Conservation (phyloP, 2,797 vertebrate species). For the Choloepus didactylus region DNA sequence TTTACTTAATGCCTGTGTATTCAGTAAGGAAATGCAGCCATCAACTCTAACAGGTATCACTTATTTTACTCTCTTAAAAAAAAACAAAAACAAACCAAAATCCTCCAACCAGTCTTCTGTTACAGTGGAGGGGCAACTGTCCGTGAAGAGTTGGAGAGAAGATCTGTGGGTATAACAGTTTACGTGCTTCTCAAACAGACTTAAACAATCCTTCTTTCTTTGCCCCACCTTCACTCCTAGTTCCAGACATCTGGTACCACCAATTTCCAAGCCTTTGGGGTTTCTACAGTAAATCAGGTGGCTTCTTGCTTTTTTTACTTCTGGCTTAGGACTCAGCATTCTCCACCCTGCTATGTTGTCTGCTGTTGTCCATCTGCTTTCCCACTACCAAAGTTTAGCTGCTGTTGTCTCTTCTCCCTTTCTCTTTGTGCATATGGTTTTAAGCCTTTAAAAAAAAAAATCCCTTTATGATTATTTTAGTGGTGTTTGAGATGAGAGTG, state of each 20-base stretch:
- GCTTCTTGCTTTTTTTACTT: not conserved
- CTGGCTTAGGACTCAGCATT: not conserved
- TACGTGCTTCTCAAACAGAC: not conserved
- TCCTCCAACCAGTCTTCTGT: not conserved
- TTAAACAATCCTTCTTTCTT: not conserved
- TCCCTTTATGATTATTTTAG: not conserved
- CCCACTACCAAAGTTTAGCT: not conserved
- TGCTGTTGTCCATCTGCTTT: not conserved
- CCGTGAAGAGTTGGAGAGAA: not conserved
- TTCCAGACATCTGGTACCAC: not conserved
- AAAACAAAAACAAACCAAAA: not conserved
- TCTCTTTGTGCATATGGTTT: not conserved
- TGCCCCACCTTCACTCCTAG: not conserved
- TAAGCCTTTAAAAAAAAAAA: not conserved
- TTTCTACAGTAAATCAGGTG: not conserved
- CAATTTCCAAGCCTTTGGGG: not conserved
- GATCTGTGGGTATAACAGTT: not conserved
- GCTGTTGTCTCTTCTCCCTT: not conserved
- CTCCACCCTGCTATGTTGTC: not conserved
- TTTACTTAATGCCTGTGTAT: not conserved
- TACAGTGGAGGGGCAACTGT: not conserved
- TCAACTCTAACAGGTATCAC: not conserved
- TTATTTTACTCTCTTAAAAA: not conserved
- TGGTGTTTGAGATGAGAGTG: not conserved
- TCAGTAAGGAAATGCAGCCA: not conserved